Conservation (phyloP, 1,140 invertebrate genomes). For the Pseudobourletiella spinata region DNA sequence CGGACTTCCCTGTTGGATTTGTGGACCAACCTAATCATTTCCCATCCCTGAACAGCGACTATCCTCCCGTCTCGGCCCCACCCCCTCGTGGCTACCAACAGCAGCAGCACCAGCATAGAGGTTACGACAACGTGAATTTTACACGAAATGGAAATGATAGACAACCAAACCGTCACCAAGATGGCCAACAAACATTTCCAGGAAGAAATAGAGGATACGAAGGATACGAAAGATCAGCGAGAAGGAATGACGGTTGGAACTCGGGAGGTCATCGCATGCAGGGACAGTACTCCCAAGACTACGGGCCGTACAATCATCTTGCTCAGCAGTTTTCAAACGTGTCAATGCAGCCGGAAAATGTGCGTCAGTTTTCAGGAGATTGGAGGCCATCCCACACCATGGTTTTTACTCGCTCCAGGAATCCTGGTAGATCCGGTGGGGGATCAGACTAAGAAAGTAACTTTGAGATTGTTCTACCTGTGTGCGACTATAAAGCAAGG, state of each 20-base stretch:
- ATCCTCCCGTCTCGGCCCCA: neutral
- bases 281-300: neutral
- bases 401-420: constrained; percentile 17
- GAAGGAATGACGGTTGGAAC: neutral
- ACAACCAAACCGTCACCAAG: too few species aligned
- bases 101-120: neutral
- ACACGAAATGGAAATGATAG: too few species aligned
- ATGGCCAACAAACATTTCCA: neutral
- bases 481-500: too few species aligned
- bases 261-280: neutral
- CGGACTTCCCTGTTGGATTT: too few species aligned
- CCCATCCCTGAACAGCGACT: constrained; percentile 2
- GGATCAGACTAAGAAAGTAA: too few species aligned
- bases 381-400: constrained; percentile 14
- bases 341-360: neutral
- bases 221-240: neutral
- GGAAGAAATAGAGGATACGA: neutral
- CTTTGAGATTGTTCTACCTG: too few species aligned
- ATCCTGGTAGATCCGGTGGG: neutral
- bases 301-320: neutral
- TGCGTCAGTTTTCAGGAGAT: neutral
- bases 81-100: neutral
- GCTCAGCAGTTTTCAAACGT: neutral
- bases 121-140: neutral
- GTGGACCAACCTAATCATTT: neutral